phyloP scores from a whole-genome alignment of 2,888 invertebrate genomes.

The Adelognathus sp. region DNA sequence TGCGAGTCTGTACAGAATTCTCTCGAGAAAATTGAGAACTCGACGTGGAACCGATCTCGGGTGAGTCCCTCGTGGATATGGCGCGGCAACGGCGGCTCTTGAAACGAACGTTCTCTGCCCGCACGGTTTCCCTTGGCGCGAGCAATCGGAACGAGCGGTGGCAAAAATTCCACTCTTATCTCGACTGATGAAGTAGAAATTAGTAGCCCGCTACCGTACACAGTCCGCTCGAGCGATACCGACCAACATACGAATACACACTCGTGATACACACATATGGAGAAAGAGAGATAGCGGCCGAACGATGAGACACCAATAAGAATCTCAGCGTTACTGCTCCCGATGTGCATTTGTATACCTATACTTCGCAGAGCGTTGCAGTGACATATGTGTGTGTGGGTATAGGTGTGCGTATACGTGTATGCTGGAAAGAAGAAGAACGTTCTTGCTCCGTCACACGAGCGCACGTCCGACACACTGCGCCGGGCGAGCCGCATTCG shows the following conservation, averaged over 20 bases:
- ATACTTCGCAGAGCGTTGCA: slow-evolving; percentile 9
- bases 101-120: slow-evolving; percentile 21
- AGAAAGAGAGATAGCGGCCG: slow-evolving; percentile 36
- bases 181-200: slow-evolving; percentile 81
- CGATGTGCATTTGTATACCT: slow-evolving; percentile 12
- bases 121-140: slow-evolving; percentile 1
- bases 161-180: slow-evolving; percentile 79
- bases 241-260: slow-evolving; percentile 41
- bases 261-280: background rate
- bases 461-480: slow-evolving; percentile 32
- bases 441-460: slow-evolving; percentile 23
- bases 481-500: slow-evolving; percentile 59
- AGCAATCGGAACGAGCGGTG: slow-evolving; percentile 51
- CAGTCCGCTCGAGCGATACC: slow-evolving; percentile 66
- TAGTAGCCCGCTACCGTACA: slow-evolving; percentile 81
- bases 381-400: background rate
- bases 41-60: slow-evolving; percentile 41
- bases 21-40: slow-evolving; percentile 55
- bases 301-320: slow-evolving; percentile 29
- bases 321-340: slow-evolving; percentile 39
- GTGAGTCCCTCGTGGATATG: background rate
- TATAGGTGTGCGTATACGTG: background rate
- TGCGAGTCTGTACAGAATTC: slow-evolving; percentile 35
- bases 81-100: slow-evolving; percentile 54
- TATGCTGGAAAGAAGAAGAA: background rate